Evolutionary conservation across 2,113 vertebrate genomes (phyloP), one percentile per base, ranked within the genome.

Genomic region (Montifringilla adamsi): DNA sequence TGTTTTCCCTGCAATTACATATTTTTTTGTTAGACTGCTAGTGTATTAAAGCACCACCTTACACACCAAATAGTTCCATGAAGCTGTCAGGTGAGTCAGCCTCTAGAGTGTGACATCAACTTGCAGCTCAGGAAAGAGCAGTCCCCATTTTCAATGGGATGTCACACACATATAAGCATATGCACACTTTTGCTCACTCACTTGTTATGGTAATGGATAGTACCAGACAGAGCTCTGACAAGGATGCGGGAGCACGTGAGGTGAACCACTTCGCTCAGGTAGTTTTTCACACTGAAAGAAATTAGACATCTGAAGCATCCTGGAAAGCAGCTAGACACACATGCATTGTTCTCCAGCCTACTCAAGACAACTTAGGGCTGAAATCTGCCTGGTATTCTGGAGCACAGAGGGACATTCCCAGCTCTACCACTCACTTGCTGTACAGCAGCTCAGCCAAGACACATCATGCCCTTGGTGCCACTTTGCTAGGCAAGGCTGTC

Each of bases 161-260:
- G 49, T 68, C 58, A 28, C 37, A 78, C 14, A n/a, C 4, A 2
- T 0, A 31, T 1, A 69, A 55, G 21, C 13, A 67, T 0, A 35
- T 4, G 26, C 6, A 12, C 3, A 2, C 20, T 77, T 62, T 4
- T 33, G 39, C 23, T 79, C 41, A 94, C 99, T 98, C 92, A 99
- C 99, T 97, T 99, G 98, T 99, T 99, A 88, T 99, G 99, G 83
- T 99, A 99, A 62, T 39, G 97, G 93, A 99, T 98, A 58, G 98
- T 99, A 33, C 99, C 99, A 15, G 99, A 99, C 23, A 99, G 98
- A 13, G 99, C 98, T 78, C 99, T 94, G 78, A 99, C 98, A 76
- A 99, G 99, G 97, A 99, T 99, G 72, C 99, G 98, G 95, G 98
- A 99, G 90, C 99, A 99, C 0, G 98, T 99, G 84, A 99, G 98